These are phyloP conservation scores for Euwallacea similis DNA, from an alignment of 1,140 invertebrate genomes.

Conservation along the genomic window DNA sequence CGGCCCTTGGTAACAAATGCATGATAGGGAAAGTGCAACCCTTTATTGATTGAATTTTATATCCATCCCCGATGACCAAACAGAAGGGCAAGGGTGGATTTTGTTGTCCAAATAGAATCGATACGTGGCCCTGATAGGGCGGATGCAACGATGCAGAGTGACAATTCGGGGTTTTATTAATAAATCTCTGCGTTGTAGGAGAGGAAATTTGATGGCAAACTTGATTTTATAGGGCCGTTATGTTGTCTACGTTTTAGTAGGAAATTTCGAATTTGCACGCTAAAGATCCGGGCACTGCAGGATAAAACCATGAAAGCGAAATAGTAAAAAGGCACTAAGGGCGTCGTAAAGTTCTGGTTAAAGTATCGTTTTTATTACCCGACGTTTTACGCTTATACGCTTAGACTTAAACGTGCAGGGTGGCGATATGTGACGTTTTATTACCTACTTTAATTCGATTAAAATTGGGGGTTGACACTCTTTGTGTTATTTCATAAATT, in stretches of 20 bases:
- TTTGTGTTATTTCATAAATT: too few species aligned
- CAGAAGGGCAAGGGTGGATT: constrained; percentile 12
- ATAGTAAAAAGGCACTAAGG: constrained; percentile 48
- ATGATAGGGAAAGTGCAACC: constrained; percentile 30
- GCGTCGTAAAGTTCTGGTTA: constrained; percentile 44
- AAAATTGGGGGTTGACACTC: constrained; percentile 10
- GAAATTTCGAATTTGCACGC: constrained; percentile 39
- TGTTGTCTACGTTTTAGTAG: constrained; percentile 44
- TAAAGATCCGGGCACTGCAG: constrained; percentile 40
- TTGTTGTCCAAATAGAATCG: constrained; percentile 4
- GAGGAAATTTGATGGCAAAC: constrained; percentile 38
- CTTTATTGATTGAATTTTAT: constrained; percentile 27
- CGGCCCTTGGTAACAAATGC: constrained; percentile 26
- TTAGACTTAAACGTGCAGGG: constrained; percentile 31
- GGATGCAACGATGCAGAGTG: too few species aligned
- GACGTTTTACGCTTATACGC: constrained; percentile 39
- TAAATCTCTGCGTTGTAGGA: too few species aligned
- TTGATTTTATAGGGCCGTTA: constrained; percentile 41
- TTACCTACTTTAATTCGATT: constrained; percentile 29
- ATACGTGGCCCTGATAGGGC: not conserved
- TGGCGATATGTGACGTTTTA: constrained; percentile 31
- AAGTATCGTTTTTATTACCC: constrained; percentile 45
- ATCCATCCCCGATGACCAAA: constrained; percentile 7
- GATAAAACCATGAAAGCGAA: constrained; percentile 45
- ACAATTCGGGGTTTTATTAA: too few species aligned